Evolutionary conservation across 2,113 vertebrate species (phyloP).

Genomic region (Neopipo cinnamomea): DNA sequence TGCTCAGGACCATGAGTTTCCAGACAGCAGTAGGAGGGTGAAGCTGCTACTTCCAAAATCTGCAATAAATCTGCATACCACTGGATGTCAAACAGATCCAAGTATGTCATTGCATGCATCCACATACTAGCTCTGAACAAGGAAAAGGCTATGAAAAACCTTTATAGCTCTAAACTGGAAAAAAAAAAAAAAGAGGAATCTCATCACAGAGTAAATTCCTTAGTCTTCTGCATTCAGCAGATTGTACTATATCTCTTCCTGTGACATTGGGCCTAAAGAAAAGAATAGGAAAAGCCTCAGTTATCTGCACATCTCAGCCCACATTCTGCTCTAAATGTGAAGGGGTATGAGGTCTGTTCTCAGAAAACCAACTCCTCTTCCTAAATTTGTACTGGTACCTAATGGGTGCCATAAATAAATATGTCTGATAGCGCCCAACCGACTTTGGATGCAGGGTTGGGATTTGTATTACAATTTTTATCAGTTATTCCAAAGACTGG

Average conservation of each 20-base stretch:
- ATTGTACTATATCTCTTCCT: neutral
- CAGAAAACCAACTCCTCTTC: neutral
- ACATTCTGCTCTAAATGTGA: neutral
- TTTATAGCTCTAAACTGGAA: neutral
- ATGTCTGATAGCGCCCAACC: neutral
- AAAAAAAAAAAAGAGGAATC: neutral
- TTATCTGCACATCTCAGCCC: neutral
- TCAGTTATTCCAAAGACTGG: neutral
- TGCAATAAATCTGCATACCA: neutral
- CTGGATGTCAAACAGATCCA: neutral
- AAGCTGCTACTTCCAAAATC: neutral
- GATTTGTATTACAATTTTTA: neutral
- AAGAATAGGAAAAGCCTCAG: neutral
- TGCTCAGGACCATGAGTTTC: neutral
- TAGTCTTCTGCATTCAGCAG: neutral
- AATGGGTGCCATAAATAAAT: neutral
- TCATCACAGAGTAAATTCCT: neutral
- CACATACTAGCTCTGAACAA: neutral
- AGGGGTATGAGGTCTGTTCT: neutral
- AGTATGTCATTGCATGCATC: neutral
- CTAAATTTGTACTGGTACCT: neutral
- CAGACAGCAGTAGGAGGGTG: neutral
- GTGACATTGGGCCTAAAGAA: fast-evolving
- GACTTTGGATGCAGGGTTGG: neutral
- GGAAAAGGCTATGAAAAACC: neutral